Evolutionary conservation across 2,888 invertebrate genomes (phyloP), one percentile per base, ranked within the genome.

Genomic region (Lydus trimaculatus): DNA sequence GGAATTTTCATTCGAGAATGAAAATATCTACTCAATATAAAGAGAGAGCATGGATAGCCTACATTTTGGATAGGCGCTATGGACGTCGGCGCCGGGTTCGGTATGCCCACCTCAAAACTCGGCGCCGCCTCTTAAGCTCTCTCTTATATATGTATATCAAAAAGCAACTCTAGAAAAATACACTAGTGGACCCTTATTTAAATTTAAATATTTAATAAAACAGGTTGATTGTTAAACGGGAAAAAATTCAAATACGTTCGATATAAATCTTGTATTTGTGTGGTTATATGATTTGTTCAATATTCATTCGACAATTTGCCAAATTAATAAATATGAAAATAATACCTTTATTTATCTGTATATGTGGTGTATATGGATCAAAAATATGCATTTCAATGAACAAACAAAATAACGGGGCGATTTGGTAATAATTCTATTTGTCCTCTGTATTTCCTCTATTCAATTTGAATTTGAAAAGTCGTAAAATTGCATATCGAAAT

Each of bases 381-480:
- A 83, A 84, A 84, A 83, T 82, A 79, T 75, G 80, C 81, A 79
- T 78, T 72, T 79, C 81, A 79, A 81, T 84, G 84, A 83, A 82
- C 82, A 84, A 84, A 84, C 83, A 84, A 82, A 84, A 84, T 83
- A 83, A 82, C 81, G 77, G 74, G 77, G 74, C 82, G 84, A 84
- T 43, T 84, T 82, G 83, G 80, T 84, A 82, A 83, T 84, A 84
- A 84, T 84, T 83, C 83, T 80, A 81, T 84, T 84, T 83, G 80
- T 80, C 79, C 81, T 78, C 78, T 82, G n/a, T n/a, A n/a, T n/a
- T n/a, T n/a, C n/a, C n/a, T 80, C 81, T 82, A 70, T 70, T 70
- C 67, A 70, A 31, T 56, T 73, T 70, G 72, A 69, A 72, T 75
- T 73, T 73, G 71, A 63, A 74, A 73, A 64, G 61, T 72, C 83